A percentile compares a stretch with the other conserved stretches of the same genome.
Conservation (phyloP, 2,888 invertebrate genomes). For the Priocnemis perturbator region DNA sequence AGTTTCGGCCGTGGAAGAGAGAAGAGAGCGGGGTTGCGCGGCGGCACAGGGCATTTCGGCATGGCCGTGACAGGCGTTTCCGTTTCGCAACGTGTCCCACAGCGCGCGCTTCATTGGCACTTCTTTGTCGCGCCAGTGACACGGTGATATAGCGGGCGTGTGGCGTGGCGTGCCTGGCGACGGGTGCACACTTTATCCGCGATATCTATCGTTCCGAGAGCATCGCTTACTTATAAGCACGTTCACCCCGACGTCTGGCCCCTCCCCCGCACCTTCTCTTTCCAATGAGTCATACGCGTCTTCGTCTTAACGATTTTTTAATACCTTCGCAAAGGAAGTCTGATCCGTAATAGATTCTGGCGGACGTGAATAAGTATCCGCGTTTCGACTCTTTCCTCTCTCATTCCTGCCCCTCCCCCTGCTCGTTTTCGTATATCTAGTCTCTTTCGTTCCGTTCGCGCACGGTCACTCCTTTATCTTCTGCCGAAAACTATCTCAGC, state of each 20-base stretch:
- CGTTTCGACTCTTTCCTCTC: neutral
- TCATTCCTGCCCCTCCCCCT: neutral
- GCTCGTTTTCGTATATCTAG: neutral
- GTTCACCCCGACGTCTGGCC: neutral
- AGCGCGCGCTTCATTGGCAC: neutral
- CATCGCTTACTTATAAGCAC: too few relatives aligned
- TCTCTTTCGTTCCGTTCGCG: conserved; percentile 19
- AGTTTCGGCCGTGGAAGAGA: too few relatives aligned
- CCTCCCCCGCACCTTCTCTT: neutral
- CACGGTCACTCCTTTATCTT: neutral
- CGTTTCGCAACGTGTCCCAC: neutral
- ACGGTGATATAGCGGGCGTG: too few relatives aligned
- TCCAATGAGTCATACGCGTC: neutral
- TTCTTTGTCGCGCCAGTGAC: neutral
- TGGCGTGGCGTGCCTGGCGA: too few relatives aligned
- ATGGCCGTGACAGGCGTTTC: too few relatives aligned
- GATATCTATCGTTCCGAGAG: too few relatives aligned
- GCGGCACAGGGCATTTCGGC: too few relatives aligned
- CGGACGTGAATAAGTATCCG: too few relatives aligned
- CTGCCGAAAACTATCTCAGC: neutral
- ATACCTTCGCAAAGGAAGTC: neutral
- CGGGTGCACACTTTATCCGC: too few relatives aligned
- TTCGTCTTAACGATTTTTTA: neutral
- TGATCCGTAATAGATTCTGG: neutral
- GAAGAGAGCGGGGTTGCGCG: too few relatives aligned